Evolutionary conservation across 2,113 vertebrate genomes (phyloP), one percentile per base, ranked within the genome.

Genomic region (Archocentrus centrarchus): DNA sequence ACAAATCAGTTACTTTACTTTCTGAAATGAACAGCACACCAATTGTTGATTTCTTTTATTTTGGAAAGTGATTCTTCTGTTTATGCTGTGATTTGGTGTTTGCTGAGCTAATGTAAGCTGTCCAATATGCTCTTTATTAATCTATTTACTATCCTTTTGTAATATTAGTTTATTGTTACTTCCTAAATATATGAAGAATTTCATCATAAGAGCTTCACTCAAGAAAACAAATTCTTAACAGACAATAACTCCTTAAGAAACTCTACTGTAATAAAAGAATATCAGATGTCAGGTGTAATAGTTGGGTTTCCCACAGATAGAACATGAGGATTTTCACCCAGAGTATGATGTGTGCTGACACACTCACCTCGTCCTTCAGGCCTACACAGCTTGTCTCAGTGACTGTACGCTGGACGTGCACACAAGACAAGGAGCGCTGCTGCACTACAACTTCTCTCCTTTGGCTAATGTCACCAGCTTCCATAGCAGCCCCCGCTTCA

Each of bases 401-500:
- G 94, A 98, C 93, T 99, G 98, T 86, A 93, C 68, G 7, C 82
- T 98, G 89, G 84, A 92, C 0, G 15, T 96, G 88, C 77, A 27
- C 4, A 63, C 78, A 6, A 85, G 84, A 0, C 83, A 80, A 18
- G 93, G 90, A 73, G 87, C n/a, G 1, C 44, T 59, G 18, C 94
- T 97, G 41, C 85, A 68, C 61, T 99, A 98, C 24, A 93, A 98
- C 84, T 97, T 99, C 92, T 96, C 95, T 0, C 86, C 91, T 0
- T 90, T 99, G 93, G 87, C 94, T n/a, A 84, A 94, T 10, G 80
- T 93, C 13, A 80, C 95, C 0, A 77, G 92, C 3, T 93, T 98
- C 86, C 60, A 94, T 76, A 97, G 95, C 32, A 92, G 93, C 11
- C 95, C 97, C 3, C 96, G 96, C 80, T 99, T 99, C 95, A 99